Conservation (phyloP, 2,888 invertebrate species). For the Torymus auratus region DNA sequence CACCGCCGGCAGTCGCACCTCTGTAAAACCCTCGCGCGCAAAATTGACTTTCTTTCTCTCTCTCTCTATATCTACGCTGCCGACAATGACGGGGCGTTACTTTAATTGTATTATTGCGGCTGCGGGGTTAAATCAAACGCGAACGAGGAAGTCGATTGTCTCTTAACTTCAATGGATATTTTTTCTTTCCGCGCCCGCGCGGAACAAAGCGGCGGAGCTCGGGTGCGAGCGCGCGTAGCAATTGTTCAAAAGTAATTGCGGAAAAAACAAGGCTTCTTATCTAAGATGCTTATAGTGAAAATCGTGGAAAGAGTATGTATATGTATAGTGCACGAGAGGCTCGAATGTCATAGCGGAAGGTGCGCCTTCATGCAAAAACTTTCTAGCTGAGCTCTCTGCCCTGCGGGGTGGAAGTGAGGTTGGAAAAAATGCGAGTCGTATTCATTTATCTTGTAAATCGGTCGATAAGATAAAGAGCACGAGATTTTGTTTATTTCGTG, state of each 20-base stretch:
- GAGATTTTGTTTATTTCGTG: neutral
- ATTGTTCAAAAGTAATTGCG: slow-evolving; percentile 36
- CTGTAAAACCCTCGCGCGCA: neutral
- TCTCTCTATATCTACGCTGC: too few relatives aligned
- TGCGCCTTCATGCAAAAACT: too few relatives aligned
- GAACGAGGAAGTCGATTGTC: slow-evolving; percentile 68
- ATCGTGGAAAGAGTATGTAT: neutral
- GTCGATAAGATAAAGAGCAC: neutral
- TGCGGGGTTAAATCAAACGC: slow-evolving; percentile 25
- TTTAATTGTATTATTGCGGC: slow-evolving; percentile 56
- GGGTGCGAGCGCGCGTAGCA: neutral
- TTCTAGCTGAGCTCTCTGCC: too few relatives aligned
- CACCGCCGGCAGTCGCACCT: neutral
- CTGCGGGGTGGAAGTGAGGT: too few relatives aligned
- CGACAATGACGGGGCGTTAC: slow-evolving; percentile 53
- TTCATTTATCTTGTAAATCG: too few relatives aligned
- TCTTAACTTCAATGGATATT: slow-evolving; percentile 22
- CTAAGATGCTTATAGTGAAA: neutral
- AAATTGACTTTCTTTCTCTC: slow-evolving; percentile 44
- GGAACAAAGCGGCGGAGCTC: slow-evolving; percentile 9
- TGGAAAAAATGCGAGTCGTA: too few relatives aligned
- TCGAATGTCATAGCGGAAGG: too few relatives aligned
- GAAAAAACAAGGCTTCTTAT: slow-evolving; percentile 23
- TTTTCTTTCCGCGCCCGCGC: neutral
- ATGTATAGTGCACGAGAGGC: neutral